These are phyloP conservation scores for Graphium colonna DNA, from an alignment of 2,888 invertebrate species.

Conservation along the genomic window DNA sequence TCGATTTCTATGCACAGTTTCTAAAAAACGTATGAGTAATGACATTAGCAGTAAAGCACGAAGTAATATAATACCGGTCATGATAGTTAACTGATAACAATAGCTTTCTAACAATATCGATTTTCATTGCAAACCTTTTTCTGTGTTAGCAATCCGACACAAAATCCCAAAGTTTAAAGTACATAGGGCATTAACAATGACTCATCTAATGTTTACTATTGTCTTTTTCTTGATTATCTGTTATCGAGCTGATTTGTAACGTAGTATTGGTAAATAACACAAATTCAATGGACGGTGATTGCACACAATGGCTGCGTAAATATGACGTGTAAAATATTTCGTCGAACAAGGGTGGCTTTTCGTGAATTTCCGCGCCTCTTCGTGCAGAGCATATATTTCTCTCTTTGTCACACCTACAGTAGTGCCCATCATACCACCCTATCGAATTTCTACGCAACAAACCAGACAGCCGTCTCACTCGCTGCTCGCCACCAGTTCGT, in stretches of 20 bases:
- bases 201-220: slow-evolving; percentile 8
- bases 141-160: background rate
- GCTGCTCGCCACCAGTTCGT: slow-evolving; percentile 52
- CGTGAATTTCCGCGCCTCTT: slow-evolving; percentile 38
- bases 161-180: background rate
- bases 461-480: slow-evolving; percentile 30
- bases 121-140: too few relatives aligned
- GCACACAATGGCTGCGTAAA: slow-evolving; percentile 26
- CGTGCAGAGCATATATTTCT: slow-evolving; percentile 32
- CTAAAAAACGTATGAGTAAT: too few relatives aligned
- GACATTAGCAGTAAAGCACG: too few relatives aligned
- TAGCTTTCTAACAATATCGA: too few relatives aligned
- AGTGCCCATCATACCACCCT: slow-evolving; percentile 43
- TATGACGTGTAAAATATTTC: slow-evolving; percentile 32
- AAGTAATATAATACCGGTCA: too few relatives aligned
- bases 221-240: slow-evolving; percentile 2
- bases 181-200: background rate
- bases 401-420: slow-evolving; percentile 42
- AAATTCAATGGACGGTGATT: slow-evolving; percentile 3
- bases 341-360: slow-evolving; percentile 41
- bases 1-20: too few relatives aligned
- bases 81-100: too few relatives aligned
- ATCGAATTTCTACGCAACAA: slow-evolving; percentile 62
- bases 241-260: background rate
- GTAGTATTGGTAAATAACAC: background rate